phyloP scores from a whole-genome alignment of 2,113 vertebrate genomes.

The Meleagris gallopavo region DNA sequence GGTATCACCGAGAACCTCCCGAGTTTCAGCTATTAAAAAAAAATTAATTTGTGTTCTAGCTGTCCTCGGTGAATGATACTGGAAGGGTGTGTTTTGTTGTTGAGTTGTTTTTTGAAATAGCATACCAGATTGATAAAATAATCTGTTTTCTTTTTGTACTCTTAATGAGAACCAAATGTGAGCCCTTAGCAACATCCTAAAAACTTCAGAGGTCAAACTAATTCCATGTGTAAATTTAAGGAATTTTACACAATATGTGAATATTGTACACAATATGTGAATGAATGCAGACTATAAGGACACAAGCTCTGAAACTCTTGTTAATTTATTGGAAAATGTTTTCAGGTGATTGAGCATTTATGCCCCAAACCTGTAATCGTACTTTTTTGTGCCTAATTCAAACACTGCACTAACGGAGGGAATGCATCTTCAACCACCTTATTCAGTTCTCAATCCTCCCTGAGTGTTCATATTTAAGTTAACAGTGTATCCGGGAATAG shows the following conservation, averaged over 20 bases:
- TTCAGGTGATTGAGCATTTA: constrained; percentile 44
- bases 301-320: constrained; percentile 34
- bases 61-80: constrained; percentile 17
- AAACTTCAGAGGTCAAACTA: constrained; percentile 14
- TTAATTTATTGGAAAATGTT: constrained; percentile 63
- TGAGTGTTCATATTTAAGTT: background rate
- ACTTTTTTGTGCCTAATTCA: background rate
- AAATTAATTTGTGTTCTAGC: background rate
- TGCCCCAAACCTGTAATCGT: constrained; percentile 27
- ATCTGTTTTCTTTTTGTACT: constrained; percentile 64
- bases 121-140: constrained; percentile 69
- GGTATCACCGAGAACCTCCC: background rate
- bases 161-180: constrained; percentile 71
- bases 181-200: background rate
- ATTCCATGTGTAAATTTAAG: constrained; percentile 33
- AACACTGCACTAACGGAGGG: background rate
- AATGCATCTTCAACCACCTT: background rate
- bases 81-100: background rate
- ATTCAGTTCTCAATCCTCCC: background rate
- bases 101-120: background rate
- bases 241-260: constrained; percentile 49
- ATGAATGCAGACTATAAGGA: constrained; percentile 7
- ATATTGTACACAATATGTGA: too few relatives aligned
- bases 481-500: background rate
- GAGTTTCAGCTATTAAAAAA: constrained; percentile 21